Percentiles rank a stretch among this genome's conserved stretches.
Evolutionary conservation across 2,797 vertebrate species (phyloP).

Genomic region (Sebastes hubbsi): DNA sequence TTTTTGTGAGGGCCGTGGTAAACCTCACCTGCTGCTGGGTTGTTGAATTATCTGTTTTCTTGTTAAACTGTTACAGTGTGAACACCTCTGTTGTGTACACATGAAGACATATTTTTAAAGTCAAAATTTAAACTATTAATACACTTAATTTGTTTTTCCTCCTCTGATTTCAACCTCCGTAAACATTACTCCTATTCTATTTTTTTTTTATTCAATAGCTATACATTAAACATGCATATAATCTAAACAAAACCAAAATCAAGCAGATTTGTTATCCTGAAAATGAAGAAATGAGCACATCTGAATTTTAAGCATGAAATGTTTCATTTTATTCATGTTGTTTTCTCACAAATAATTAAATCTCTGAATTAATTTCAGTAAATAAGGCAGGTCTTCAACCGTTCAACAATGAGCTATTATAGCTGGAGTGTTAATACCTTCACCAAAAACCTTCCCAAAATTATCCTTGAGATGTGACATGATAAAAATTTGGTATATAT

Average conservation of each 20-base stretch:
- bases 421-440: neutral
- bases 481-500: neutral
- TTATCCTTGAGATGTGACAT: neutral
- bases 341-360: constrained; percentile 55
- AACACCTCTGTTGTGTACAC: neutral
- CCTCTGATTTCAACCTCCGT: neutral
- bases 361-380: constrained; percentile 14
- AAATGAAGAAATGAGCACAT: constrained; percentile 32
- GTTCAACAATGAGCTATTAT: constrained; percentile 9
- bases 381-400: neutral
- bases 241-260: constrained; percentile 39
- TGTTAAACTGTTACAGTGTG: neutral
- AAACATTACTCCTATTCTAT: neutral
- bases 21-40: constrained; percentile 16
- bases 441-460: constrained; percentile 29
- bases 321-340: constrained; percentile 27
- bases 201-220: constrained; percentile 15
- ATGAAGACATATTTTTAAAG: neutral
- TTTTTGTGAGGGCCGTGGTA: neutral
- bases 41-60: neutral
- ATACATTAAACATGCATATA: neutral
- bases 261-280: constrained; percentile 1
- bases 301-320: constrained; percentile 59
- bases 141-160: neutral
- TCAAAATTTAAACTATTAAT: neutral